Evolutionary conservation across 1,140 invertebrate genomes (phyloP), one percentile per base, ranked within the genome.

Genomic region (Philopotamus ludificatus): DNA sequence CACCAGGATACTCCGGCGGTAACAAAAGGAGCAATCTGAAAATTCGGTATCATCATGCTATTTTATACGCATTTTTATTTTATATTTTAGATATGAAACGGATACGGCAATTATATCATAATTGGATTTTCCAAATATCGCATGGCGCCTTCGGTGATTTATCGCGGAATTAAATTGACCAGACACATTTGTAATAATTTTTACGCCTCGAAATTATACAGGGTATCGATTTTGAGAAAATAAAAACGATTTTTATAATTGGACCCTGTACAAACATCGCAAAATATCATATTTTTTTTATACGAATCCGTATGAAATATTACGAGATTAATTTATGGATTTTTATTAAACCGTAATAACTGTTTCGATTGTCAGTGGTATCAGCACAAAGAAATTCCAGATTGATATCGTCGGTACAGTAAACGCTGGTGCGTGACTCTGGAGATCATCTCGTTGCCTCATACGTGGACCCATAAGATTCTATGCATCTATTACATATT

Each of bases 161-260:
- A 34, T 34, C 4, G 12, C 28, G 28, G 4, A 7, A 12, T 34
- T 34, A 34, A 34, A 34, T n/a, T 7, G 12, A 7, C 47, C 47
- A 49, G 47, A 49, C 47, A 21, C 47, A 49, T 49, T 49, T 49
- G 47, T 49, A 49, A 49, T 18, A 49, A 49, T 4, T 49, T 49
- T 21, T 12, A 49, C 47, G 21, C 47, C 47, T 49, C 47, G 1
- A 49, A 49, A 49, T 49, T 49, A 49, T 10, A 34, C 28, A 12
- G n/a, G n/a, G n/a, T n/a, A n/a, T n/a, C n/a, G n/a, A n/a, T n/a
- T n/a, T n/a, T n/a, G n/a, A n/a, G n/a, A n/a, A 44, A 44, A 39
- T 39, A 39, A 39, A n/a, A n/a, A n/a, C n/a, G n/a, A n/a, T n/a
- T n/a, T n/a, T n/a, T n/a, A n/a, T n/a, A n/a, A n/a, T n/a, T n/a